These are phyloP conservation scores for Lordiphosa stackelbergi DNA, from an alignment of 1,140 invertebrate genomes.

Conservation along the genomic window DNA sequence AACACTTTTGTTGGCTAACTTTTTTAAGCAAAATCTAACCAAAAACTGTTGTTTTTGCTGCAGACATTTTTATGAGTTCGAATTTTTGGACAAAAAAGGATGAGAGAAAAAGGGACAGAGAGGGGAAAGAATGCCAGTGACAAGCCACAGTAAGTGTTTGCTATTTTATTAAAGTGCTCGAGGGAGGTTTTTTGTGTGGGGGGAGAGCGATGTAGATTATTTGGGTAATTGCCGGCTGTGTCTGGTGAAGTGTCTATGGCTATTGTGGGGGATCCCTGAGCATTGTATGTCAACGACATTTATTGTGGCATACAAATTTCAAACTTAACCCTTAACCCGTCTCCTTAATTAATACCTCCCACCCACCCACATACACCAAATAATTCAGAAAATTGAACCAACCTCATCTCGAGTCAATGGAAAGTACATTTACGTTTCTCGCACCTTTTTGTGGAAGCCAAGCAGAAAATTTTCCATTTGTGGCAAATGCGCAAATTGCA, in stretches of 20 bases:
- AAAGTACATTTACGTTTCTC: conserved; percentile 30
- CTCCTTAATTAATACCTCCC: conserved; percentile 27
- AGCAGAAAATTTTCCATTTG: conserved; percentile 71
- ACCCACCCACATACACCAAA: conserved; percentile 15
- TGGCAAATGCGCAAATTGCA: conserved; percentile 70
- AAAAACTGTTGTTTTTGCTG: conserved; percentile 32
- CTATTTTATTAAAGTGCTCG: conserved; percentile 10
- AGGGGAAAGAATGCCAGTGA: conserved; percentile 31
- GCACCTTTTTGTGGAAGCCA: conserved; percentile 43
- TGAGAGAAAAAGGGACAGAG: conserved; percentile 2
- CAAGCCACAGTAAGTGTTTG: conserved; percentile 30
- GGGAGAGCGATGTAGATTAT: neutral
- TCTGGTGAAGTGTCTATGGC: conserved; percentile 32
- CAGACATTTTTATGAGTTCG: conserved; percentile 68
- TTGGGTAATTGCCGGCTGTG: conserved; percentile 41
- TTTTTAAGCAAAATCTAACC: conserved; percentile 9
- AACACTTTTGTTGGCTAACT: conserved; percentile 3
- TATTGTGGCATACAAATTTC: conserved; percentile 23
- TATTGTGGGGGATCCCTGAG: conserved; percentile 9
- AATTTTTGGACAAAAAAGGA: conserved; percentile 35
- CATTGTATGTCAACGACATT: conserved; percentile 33
- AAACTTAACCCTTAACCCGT: conserved; percentile 16
- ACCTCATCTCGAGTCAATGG: conserved; percentile 41
- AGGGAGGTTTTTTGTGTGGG: neutral
- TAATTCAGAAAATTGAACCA: conserved; percentile 30